Evolutionary conservation across 2,113 vertebrate species (phyloP).

Genomic region (Microtus richardsoni): DNA sequence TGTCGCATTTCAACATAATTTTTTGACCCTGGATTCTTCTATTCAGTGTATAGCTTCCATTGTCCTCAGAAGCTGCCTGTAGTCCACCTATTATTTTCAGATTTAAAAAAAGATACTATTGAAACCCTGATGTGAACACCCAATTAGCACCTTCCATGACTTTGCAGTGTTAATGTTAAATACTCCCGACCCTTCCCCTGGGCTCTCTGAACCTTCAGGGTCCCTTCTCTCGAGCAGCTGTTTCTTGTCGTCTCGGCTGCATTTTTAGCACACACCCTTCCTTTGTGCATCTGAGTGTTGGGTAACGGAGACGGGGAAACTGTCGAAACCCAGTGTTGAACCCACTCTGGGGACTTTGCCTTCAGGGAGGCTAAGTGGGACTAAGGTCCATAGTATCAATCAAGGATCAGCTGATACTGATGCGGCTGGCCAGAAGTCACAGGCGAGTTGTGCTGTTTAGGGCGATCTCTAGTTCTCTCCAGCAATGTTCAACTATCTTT

Average conservation of each 20-base stretch:
- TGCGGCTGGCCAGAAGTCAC: not conserved
- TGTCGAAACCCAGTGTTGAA: not conserved
- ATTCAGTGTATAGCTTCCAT: not conserved
- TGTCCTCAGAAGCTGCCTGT: slow-evolving; percentile 6
- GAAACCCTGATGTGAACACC: not conserved
- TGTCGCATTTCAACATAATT: not conserved
- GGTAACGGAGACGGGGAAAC: too few species aligned
- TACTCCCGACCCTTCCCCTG: not conserved
- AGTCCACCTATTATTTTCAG: slow-evolving; percentile 3
- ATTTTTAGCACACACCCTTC: not conserved
- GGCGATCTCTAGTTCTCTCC: slow-evolving; percentile 37
- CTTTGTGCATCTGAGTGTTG: not conserved
- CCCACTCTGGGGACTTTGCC: not conserved
- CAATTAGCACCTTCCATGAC: not conserved
- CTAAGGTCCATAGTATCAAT: not conserved
- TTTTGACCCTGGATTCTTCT: not conserved
- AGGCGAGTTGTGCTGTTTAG: slow-evolving; percentile 12
- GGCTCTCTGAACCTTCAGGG: not conserved
- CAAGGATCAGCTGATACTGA: not conserved
- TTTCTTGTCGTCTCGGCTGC: not conserved
- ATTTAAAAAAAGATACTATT: slow-evolving; percentile 18
- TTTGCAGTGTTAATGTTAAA: not conserved
- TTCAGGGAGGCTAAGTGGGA: not conserved
- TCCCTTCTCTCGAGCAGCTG: not conserved
- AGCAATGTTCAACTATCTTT: slow-evolving; percentile 65